Percentiles rank a stretch among this genome's conserved stretches.
Conservation (phyloP, 2,797 vertebrate species). For the Lates japonicus region DNA sequence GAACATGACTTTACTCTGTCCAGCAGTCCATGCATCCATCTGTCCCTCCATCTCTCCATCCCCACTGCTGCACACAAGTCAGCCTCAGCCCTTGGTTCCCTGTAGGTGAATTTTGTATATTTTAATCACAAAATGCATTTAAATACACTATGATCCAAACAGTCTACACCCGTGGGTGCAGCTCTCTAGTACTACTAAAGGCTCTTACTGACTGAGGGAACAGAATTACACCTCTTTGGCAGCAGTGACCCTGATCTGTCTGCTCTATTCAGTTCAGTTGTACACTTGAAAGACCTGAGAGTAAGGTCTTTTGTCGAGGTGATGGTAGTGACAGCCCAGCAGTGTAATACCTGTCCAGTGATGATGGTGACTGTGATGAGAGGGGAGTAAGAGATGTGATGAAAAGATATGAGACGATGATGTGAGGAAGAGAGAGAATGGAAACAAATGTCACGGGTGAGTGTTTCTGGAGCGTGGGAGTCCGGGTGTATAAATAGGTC, state of each 20-base stretch:
- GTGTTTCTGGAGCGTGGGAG: constrained; percentile 46
- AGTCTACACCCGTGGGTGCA: background rate
- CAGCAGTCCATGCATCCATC: constrained; percentile 9
- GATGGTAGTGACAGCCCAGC: constrained; percentile 6
- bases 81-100: background rate
- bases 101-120: background rate
- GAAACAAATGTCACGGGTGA: constrained; percentile 51
- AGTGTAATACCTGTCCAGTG: background rate
- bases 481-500: constrained; percentile 62
- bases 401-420: constrained; percentile 21
- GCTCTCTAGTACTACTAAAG: background rate
- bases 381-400: constrained; percentile 4
- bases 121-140: constrained; percentile 1
- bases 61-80: constrained; percentile 2
- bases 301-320: constrained; percentile 22
- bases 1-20: constrained; percentile 13
- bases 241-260: constrained; percentile 54
- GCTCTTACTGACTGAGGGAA: constrained; percentile 13
- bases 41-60: background rate
- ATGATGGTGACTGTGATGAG: constrained; percentile 25
- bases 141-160: background rate
- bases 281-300: constrained; percentile 22
- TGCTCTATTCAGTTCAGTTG: constrained; percentile 1
- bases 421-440: constrained; percentile 21
- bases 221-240: constrained; percentile 30